Evolutionary conservation across 2,113 vertebrate genomes (phyloP).

Genomic region (Paradoxurus hermaphroditus): DNA sequence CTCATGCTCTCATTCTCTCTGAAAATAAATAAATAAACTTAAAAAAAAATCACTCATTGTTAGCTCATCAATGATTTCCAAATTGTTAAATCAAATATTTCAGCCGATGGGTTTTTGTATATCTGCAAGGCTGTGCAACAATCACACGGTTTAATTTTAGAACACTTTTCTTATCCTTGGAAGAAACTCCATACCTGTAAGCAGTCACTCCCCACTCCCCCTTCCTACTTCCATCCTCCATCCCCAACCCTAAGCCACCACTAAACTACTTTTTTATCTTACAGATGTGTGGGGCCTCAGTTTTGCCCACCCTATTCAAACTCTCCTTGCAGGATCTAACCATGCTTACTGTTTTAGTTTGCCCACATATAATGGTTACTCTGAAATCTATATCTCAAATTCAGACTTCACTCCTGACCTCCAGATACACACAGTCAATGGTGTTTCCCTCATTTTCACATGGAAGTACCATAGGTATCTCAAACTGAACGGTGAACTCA

Average conservation of each 20-base stretch:
- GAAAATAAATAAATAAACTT: too few species aligned
- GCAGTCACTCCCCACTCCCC: fast-evolving
- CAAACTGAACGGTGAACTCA: neutral
- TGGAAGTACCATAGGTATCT: neutral
- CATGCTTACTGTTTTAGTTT: neutral
- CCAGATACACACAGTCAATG: neutral
- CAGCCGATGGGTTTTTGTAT: neutral
- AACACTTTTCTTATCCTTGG: neutral
- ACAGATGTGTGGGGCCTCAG: neutral
- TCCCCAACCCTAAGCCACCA: neutral
- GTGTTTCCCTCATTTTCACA: neutral
- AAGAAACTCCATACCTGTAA: neutral
- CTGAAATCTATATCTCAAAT: neutral
- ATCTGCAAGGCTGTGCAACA: neutral
- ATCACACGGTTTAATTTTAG: neutral
- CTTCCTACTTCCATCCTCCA: neutral
- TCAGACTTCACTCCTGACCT: neutral
- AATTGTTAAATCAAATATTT: neutral
- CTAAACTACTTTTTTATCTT: neutral
- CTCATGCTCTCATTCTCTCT: too few species aligned
- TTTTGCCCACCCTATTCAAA: neutral
- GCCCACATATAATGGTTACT: neutral
- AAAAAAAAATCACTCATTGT: too few species aligned
- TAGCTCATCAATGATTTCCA: neutral
- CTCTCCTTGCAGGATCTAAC: neutral